Evolutionary conservation across 2,797 vertebrate genomes (phyloP), one percentile per base, ranked within the genome.

Genomic region (Chaunax sp.): DNA sequence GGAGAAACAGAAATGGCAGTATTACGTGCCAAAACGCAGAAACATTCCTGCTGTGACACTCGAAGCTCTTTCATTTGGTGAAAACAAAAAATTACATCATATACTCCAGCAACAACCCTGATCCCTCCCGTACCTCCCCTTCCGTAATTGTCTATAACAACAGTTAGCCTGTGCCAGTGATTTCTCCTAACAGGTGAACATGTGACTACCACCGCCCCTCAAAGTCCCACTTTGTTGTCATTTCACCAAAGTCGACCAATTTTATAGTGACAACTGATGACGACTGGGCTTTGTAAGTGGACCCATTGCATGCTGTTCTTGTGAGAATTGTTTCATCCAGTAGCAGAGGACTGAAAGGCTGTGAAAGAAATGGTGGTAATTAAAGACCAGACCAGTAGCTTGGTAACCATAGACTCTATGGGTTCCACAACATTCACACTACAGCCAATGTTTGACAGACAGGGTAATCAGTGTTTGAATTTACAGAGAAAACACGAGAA

Each of bases 61-160:
- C 60, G 85, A 62, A 89, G 87, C 70, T 75, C 74, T 37, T 76
- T 56, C 47, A 84, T 84, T 84, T 81, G 78, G 78, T 82, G 71
- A 74, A 83, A 78, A 62, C 1, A 60, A 33, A 63, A 64, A 33
- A 28, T 52, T 57, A 59, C 75, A 81, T 64, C 30, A 67, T 30
- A 66, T 25, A 72, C 58, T 60, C 33, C 47, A 41, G 30, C 64
- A 50, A 68, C 6, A 50, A 46, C n/a, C 51, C 73, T 25, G 72
- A 40, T 37, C 69, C 75, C 63, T 49, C 57, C 45, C 52, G 20
- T 47, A 19, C 41, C 20, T 25, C 23, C 40, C 28, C 28, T n/a
- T 18, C 46, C 44, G 18, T 46, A 30, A 51, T 28, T n/a, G 22
- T 52, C 62, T 70, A 52, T 77, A 78, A 66, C 44, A 51, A 61